Evolutionary conservation across 2,797 vertebrate species (phyloP), one percentile per base, ranked within the genome.

Genomic region (Falco rusticolus): DNA sequence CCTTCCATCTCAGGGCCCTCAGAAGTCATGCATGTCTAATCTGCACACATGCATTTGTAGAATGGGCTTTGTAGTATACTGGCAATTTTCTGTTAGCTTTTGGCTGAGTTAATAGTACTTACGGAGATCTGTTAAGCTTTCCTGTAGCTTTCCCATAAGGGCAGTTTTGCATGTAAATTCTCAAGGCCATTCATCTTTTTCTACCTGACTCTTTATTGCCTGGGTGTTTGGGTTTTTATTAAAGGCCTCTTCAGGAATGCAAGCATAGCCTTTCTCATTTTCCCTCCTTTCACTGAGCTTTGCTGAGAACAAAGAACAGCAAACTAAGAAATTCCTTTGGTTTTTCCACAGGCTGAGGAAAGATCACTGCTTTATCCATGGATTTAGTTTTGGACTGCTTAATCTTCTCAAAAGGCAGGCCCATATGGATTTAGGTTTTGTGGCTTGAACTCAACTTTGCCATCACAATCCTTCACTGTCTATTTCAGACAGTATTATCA

Each of bases 31-130:
- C 96, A 79, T 84, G 78, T 71, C 94, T 93, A 93, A 94, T 97
- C 81, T 37, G 78, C 81, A 66, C 74, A 66, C 90, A 63, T 79
- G 84, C 18, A 4, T 81, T 82, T 70, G 80, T 39, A 39, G 37
- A 39, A 39, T 57, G 95, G 80, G 54, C 83, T 87, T 92, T 93
- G 96, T 31, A 92, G 84, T 91, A 66, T 68, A 56, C 82, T 51
- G 94, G 96, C 93, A 93, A 94, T 88, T 97, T 93, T 78, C 66
- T 83, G 83, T 89, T 88, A 90, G 95, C 97, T 97, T 95, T 97
- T 96, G 97, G 87, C 96, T 89, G 87, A 94, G 68, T 37, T 93
- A 92, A 95, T 59, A 84, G 96, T n/a, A 83, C 91, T 86, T 89
- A 34, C 1, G 68, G 75, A 84, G 94, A 86, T 87, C 60, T 66